A percentile compares a stretch with the other conserved stretches of the same genome.
Conservation (phyloP, 2,888 invertebrate genomes). For the Meghimatium bilineatum region DNA sequence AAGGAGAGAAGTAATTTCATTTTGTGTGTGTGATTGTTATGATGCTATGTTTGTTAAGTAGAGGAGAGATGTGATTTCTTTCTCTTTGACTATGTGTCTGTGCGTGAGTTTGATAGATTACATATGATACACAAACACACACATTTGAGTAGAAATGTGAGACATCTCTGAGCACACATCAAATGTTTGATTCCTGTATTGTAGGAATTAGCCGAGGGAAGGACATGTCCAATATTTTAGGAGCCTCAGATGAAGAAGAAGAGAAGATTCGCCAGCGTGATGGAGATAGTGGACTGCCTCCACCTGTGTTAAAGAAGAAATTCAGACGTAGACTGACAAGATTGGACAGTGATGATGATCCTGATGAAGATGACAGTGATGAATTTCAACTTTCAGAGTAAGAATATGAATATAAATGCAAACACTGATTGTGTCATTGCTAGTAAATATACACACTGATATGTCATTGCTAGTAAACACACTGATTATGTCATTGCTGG, state of each 20-base stretch:
- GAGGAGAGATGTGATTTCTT: too few relatives aligned
- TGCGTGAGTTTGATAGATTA: background rate
- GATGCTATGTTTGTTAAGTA: too few relatives aligned
- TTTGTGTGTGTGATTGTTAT: too few relatives aligned
- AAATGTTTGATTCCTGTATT: background rate
- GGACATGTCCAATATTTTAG: constrained; percentile 89
- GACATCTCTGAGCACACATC: background rate
- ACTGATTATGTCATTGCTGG: too few relatives aligned
- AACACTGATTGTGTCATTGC: background rate
- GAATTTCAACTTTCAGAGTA: constrained; percentile 92
- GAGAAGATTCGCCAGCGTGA: constrained; percentile 55
- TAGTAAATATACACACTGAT: too few relatives aligned
- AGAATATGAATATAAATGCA: constrained; percentile 32
- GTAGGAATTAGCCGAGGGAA: constrained; percentile 89
- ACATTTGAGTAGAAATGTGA: too few relatives aligned
- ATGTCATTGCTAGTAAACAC: too few relatives aligned
- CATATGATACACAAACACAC: too few relatives aligned
- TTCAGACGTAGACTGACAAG: constrained; percentile 61
- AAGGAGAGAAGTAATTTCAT: too few relatives aligned
- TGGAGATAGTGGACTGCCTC: constrained; percentile 84
- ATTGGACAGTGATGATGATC: constrained; percentile 81
- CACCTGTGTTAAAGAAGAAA: constrained; percentile 80
- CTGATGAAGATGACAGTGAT: constrained; percentile 83
- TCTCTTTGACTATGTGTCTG: background rate
- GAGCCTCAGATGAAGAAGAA: constrained; percentile 54